Evolutionary conservation across 1,140 invertebrate species (phyloP), one percentile per base, ranked within the genome.

Genomic region (Drosophila equinoxialis): DNA sequence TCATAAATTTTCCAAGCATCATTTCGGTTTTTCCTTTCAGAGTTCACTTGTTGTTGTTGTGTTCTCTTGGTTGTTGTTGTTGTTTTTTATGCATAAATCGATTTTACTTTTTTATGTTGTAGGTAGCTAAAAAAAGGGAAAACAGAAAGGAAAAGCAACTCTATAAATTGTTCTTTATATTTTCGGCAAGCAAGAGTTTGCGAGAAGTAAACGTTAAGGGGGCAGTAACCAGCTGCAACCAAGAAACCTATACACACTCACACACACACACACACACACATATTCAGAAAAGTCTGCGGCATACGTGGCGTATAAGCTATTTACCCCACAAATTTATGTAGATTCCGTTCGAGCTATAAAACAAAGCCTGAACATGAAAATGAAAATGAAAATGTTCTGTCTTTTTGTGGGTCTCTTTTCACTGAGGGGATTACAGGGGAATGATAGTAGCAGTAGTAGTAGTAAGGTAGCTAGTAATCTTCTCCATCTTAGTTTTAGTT

Each of bases 251-350:
- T 26, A 66, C 57, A 42, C 62, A 65, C 66, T 73, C 33, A 20
- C 14, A 37, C 33, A 17, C 33, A 48, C 33, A 20, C 14, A 37
- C 33, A 17, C 33, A 48, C 60, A 45, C 10, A 59, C 0, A 62
- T 45, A 41, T 54, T 57, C 66, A 68, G 59, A 55, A 65, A 45
- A 61, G 72, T 66, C 74, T 78, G 74, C 39, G 79, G 68, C 71
- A 67, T 67, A 83, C 76, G 70, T 73, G 76, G 83, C 76, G 79
- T 74, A 77, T 83, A 77, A 77, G 84, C 85, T 80, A 86, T 86
- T 87, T 65, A 70, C 74, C 76, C 39, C 42, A 51, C 17, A 65
- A 77, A 77, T 77, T 77, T 77, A 76, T 77, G 66, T 55, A 61
- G 60, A 76, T 70, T 70, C 45, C 45, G 45, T 14, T 63, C 59